Percentiles rank a stretch among this genome's conserved stretches.
Conservation (phyloP, 2,888 invertebrate species). For the Carterocephalus palaemon region DNA sequence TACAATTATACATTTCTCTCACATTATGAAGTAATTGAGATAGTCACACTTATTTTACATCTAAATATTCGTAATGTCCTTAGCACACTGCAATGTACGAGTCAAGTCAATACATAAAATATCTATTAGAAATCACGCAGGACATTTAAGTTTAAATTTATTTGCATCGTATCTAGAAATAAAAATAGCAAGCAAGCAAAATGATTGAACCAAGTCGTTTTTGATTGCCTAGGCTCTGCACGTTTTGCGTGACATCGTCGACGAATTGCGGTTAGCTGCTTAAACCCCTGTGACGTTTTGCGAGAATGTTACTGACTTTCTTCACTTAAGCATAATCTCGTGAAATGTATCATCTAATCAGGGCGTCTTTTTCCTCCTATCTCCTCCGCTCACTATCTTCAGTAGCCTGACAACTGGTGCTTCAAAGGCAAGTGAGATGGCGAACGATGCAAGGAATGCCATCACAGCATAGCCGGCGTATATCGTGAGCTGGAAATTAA, state of each 20-base stretch:
- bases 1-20: too few relatives aligned
- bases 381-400: constrained; percentile 79
- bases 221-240: constrained; percentile 9
- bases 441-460: constrained; percentile 86
- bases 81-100: too few relatives aligned
- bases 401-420: constrained; percentile 89
- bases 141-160: too few relatives aligned
- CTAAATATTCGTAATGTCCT: too few relatives aligned
- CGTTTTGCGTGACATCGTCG: not conserved
- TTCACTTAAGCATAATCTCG: not conserved
- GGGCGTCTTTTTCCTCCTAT: constrained; percentile 52
- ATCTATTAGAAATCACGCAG: too few relatives aligned
- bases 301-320: constrained; percentile 2
- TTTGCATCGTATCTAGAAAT: too few relatives aligned
- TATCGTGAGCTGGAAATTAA: constrained; percentile 63
- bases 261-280: constrained; percentile 2
- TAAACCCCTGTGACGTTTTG: constrained; percentile 2
- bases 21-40: too few relatives aligned
- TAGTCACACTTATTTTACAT: too few relatives aligned
- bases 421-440: constrained; percentile 87
- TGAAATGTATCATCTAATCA: constrained; percentile 30
- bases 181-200: too few relatives aligned
- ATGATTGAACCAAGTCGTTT: not conserved
- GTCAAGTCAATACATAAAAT: too few relatives aligned
- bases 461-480: constrained; percentile 88